Evolutionary conservation across 2,113 vertebrate genomes (phyloP), one percentile per base, ranked within the genome.

Genomic region (Dascyllus trimaculatus): DNA sequence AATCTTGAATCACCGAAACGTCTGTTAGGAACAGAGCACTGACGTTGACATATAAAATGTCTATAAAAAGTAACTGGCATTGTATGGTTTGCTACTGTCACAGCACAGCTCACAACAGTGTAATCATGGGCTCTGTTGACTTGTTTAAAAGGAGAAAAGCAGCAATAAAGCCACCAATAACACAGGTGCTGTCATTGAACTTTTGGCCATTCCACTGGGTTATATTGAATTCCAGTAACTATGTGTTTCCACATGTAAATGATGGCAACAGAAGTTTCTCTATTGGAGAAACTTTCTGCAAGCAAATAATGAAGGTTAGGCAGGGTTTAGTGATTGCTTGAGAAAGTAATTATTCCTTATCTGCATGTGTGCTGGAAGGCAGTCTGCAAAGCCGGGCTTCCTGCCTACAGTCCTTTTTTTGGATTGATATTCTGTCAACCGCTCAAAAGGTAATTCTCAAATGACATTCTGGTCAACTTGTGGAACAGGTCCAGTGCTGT

Each of bases 281-380:
- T 78, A 75, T 56, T 80, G 65, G 52, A 72, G 61, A 78, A 75
- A 74, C 57, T 81, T 85, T 90, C 68, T 85, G 86, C 61, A 66
- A 61, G 61, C 62, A 82, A 92, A 91, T 85, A 86, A 81, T 75
- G 69, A 85, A 61, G 71, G 65, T 8, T 61, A 80, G 32, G 56
- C 40, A 64, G 62, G 46, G 13, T 56, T 85, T 78, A 86, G 81
- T 71, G 72, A 84, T 64, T 83, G 75, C 84, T 82, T 72, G 53
- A 18, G 48, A 90, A 93, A 91, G 89, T 86, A 91, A 95, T 95
- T 92, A 92, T 73, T 83, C 54, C 88, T 94, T 93, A 93, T 95
- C 92, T 82, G 52, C 11, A 32, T 81, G 65, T 40, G 64, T 71
- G 73, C 52, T 67, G 49, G 54, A 26, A 87, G 67, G 60, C 66